Percentiles rank a stretch among this genome's conserved stretches.
phyloP scores from a whole-genome alignment of 2,113 vertebrate species.

The Gymnogyps californianus region DNA sequence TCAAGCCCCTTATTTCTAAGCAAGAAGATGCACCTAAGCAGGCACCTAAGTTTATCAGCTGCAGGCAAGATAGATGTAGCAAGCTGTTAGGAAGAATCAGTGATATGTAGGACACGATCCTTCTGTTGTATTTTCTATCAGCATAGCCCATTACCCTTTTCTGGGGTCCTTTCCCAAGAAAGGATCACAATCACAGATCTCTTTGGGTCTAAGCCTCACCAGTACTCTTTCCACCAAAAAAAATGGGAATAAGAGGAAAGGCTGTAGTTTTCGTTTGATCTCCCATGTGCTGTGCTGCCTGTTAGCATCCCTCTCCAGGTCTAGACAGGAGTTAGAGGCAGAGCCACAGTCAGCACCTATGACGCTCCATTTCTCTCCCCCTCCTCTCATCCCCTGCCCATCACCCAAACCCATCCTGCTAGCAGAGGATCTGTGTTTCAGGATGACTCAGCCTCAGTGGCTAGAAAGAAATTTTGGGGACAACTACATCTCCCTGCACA shows the following conservation, averaged over 20 bases:
- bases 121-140: background rate
- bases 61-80: background rate
- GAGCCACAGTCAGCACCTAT: background rate
- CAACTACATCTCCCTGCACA: background rate
- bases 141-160: background rate
- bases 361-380: background rate
- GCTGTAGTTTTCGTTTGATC: background rate
- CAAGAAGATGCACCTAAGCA: background rate
- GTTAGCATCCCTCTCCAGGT: background rate
- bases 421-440: background rate
- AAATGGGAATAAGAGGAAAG: background rate
- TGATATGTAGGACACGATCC: accelerated
- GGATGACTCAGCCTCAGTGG: background rate
- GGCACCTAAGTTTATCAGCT: background rate
- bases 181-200: background rate
- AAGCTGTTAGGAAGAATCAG: background rate
- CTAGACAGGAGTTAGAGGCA: background rate
- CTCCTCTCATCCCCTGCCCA: background rate
- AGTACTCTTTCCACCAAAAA: background rate
- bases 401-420: background rate
- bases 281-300: background rate
- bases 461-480: background rate
- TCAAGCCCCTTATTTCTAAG: background rate
- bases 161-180: background rate
- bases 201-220: background rate